Evolutionary conservation across 1,140 invertebrate species (phyloP).

Genomic region (Papilio machaon): DNA sequence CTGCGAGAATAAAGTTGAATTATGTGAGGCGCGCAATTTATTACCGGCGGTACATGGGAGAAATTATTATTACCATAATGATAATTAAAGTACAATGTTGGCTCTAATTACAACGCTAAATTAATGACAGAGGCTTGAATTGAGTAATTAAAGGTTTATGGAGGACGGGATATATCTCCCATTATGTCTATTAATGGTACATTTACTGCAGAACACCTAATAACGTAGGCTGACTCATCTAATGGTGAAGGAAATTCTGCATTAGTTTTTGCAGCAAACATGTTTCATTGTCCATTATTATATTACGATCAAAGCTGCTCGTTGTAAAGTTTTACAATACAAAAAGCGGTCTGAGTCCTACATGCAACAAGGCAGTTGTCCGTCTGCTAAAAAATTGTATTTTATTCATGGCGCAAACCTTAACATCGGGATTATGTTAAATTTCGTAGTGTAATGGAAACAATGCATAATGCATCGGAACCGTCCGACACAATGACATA

Average conservation of each 20-base stretch:
- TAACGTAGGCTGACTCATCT: constrained; percentile 8
- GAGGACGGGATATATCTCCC: constrained; percentile 35
- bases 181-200: constrained; percentile 39
- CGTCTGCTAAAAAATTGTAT: constrained; percentile 69
- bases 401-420: constrained; percentile 78
- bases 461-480: constrained; percentile 75
- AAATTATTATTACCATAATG: constrained; percentile 39
- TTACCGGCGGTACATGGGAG: constrained; percentile 35
- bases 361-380: constrained; percentile 45
- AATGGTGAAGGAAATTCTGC: constrained; percentile 11
- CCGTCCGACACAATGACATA: constrained; percentile 75
- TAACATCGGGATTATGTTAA: constrained; percentile 79
- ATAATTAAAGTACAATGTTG: constrained; percentile 39
- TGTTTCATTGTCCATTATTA: constrained; percentile 28
- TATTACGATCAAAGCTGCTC: constrained; percentile 27
- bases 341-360: constrained; percentile 58
- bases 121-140: constrained; percentile 39
- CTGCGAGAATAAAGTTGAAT: constrained; percentile 36
- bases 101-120: constrained; percentile 37
- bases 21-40: constrained; percentile 38
- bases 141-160: constrained; percentile 39
- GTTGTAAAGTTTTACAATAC: constrained; percentile 44
- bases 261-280: constrained; percentile 11
- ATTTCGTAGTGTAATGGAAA: constrained; percentile 80
- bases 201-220: constrained; percentile 37